Conservation (phyloP, 2,888 invertebrate genomes). For the Pecten maximus region DNA sequence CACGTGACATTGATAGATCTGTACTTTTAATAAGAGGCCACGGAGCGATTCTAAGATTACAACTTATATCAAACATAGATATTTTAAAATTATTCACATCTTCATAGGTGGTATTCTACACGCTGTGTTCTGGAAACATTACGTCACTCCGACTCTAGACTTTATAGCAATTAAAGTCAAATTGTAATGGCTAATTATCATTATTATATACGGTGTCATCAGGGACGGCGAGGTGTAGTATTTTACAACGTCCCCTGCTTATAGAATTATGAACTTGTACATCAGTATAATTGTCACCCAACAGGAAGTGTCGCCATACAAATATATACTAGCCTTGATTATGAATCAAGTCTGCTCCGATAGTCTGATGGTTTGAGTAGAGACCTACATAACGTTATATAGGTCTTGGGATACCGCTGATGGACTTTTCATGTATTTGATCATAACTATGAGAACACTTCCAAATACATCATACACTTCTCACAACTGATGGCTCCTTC, state of each 20-base stretch:
- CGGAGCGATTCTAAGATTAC: neutral
- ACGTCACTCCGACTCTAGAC: slow-evolving; percentile 14
- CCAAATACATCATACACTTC: no score
- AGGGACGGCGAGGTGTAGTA: neutral
- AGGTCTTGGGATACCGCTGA: no score
- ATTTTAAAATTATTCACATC: neutral
- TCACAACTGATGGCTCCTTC: no score
- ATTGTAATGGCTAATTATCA: neutral
- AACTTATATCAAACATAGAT: neutral
- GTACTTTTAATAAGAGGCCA: neutral
- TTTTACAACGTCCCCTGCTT: neutral
- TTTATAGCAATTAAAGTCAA: slow-evolving; percentile 25
- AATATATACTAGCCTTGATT: neutral
- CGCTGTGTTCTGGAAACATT: slow-evolving; percentile 9
- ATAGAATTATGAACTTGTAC: neutral
- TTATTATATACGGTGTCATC: neutral
- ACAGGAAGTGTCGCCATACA: neutral
- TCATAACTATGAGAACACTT: no score
- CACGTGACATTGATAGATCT: slow-evolving; percentile 13
- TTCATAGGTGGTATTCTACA: slow-evolving; percentile 11
- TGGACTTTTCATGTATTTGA: no score
- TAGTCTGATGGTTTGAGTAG: no score
- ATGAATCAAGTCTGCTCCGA: neutral
- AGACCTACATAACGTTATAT: no score
- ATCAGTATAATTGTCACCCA: neutral